Percentiles rank a stretch among this genome's conserved stretches.
Evolutionary conservation across 2,888 invertebrate species (phyloP).

Genomic region (Pycnomerus fuliginosus): DNA sequence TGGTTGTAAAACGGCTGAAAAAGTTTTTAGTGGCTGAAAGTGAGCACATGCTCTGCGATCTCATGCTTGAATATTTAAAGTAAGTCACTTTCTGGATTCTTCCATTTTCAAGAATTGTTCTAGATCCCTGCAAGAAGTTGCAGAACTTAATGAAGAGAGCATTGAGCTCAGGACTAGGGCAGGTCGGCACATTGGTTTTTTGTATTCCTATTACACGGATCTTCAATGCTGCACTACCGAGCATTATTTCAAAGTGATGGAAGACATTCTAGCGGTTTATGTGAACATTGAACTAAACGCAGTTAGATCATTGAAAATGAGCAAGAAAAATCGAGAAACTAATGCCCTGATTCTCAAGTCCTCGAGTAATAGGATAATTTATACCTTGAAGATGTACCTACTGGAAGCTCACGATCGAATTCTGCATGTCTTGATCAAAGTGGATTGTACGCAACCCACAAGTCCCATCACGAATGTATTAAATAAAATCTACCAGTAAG

Average conservation of each 20-base stretch:
- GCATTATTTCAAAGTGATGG: conserved; percentile 38
- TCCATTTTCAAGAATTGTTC: conserved; percentile 21
- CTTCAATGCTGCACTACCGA: conserved; percentile 28
- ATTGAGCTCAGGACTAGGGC: conserved; percentile 26
- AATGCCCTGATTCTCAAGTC: conserved; percentile 20
- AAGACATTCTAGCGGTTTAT: conserved; percentile 36
- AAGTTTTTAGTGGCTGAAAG: conserved; percentile 24
- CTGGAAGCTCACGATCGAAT: conserved; percentile 32
- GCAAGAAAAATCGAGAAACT: conserved; percentile 24
- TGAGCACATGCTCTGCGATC: conserved; percentile 27
- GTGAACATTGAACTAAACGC: conserved; percentile 33
- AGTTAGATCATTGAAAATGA: conserved; percentile 26
- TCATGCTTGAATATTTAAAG: conserved; percentile 35
- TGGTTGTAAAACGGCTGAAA: conserved; percentile 28
- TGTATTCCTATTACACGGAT: conserved; percentile 32
- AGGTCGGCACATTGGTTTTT: conserved; percentile 32
- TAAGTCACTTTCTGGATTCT: conserved; percentile 25
- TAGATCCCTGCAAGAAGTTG: conserved; percentile 33
- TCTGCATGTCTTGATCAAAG: conserved; percentile 39
- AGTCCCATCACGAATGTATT: conserved; percentile 32
- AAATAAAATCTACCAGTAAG: conserved; percentile 37
- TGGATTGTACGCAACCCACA: conserved; percentile 25
- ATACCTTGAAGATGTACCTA: conserved; percentile 31
- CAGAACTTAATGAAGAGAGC: conserved; percentile 28
- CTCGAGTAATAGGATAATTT: no score